Percentiles rank a stretch among this genome's conserved stretches.
Evolutionary conservation across 1,140 invertebrate species (phyloP).

Genomic region (Anthonomus grandis): DNA sequence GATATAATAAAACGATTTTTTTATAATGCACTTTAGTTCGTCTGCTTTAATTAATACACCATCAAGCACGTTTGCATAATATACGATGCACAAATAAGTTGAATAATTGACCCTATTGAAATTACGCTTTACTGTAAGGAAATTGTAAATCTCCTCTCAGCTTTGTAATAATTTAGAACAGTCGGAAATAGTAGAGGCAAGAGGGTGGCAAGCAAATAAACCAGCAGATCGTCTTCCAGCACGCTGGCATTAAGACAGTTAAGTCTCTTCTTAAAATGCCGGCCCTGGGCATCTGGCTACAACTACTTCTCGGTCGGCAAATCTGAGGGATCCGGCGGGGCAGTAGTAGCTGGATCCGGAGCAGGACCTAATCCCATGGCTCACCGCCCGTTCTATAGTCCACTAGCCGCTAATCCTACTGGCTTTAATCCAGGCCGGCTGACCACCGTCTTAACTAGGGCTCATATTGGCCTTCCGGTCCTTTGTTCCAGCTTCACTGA

Average conservation of each 20-base stretch:
- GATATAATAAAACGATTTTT: no score
- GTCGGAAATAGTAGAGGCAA: no score
- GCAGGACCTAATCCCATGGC: slow-evolving; percentile 48
- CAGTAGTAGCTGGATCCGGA: slow-evolving; percentile 37
- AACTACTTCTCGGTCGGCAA: slow-evolving; percentile 26
- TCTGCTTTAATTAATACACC: no score
- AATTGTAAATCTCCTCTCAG: no score
- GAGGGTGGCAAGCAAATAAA: no score
- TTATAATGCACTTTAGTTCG: no score
- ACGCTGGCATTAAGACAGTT: background rate
- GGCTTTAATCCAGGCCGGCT: slow-evolving; percentile 47
- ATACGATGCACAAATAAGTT: no score
- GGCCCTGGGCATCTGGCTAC: slow-evolving; percentile 18
- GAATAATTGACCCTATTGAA: no score
- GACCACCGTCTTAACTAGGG: slow-evolving; percentile 50
- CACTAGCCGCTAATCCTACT: slow-evolving; percentile 49
- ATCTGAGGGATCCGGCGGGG: slow-evolving; percentile 44
- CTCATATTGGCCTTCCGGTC: slow-evolving; percentile 48
- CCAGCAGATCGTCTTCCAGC: no score
- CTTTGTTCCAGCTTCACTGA: slow-evolving; percentile 44
- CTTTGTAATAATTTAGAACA: no score
- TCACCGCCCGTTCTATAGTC: slow-evolving; percentile 48
- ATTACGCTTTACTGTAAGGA: no score
- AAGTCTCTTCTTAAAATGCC: slow-evolving; percentile 3
- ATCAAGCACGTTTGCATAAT: no score